Conservation (phyloP, 2,113 vertebrate species). For the Leptobrachium ailaonicum region DNA sequence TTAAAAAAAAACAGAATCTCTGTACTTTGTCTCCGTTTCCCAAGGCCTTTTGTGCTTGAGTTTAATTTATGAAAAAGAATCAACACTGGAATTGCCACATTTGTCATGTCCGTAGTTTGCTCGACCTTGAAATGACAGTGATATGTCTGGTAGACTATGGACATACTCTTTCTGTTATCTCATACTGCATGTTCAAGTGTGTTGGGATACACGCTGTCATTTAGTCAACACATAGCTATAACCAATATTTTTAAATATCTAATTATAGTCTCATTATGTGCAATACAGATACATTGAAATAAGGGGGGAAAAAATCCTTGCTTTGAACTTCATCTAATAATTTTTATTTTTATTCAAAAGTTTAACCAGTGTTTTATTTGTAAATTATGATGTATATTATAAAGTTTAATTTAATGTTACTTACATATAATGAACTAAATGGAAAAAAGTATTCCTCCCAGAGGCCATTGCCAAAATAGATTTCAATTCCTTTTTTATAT, state of each 20-base stretch:
- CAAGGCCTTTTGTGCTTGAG: constrained; percentile 61
- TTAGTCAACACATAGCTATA: constrained; percentile 66
- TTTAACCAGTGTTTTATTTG: not conserved
- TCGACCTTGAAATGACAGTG: constrained; percentile 63
- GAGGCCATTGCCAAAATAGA: constrained; percentile 73
- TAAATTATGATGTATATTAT: constrained; percentile 44
- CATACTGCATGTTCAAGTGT: constrained; percentile 75
- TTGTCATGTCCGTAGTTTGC: constrained; percentile 66
- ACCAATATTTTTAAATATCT: constrained; percentile 72
- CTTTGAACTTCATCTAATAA: constrained; percentile 49
- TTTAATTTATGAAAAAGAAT: constrained; percentile 53
- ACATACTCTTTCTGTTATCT: constrained; percentile 67
- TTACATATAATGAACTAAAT: constrained; percentile 20
- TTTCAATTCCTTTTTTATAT: constrained; percentile 55
- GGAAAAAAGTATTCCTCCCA: constrained; percentile 54
- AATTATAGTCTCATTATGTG: constrained; percentile 73
- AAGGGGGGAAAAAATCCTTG: constrained; percentile 63
- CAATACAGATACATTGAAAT: constrained; percentile 73
- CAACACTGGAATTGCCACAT: constrained; percentile 70
- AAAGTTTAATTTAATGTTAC: constrained; percentile 11
- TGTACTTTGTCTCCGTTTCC: constrained; percentile 72
- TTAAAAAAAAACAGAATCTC: constrained; percentile 59
- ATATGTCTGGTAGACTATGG: constrained; percentile 63
- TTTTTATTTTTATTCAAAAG: not conserved
- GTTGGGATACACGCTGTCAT: constrained; percentile 62